phyloP scores from a whole-genome alignment of 2,113 vertebrate species.

The Gymnarchus niloticus region DNA sequence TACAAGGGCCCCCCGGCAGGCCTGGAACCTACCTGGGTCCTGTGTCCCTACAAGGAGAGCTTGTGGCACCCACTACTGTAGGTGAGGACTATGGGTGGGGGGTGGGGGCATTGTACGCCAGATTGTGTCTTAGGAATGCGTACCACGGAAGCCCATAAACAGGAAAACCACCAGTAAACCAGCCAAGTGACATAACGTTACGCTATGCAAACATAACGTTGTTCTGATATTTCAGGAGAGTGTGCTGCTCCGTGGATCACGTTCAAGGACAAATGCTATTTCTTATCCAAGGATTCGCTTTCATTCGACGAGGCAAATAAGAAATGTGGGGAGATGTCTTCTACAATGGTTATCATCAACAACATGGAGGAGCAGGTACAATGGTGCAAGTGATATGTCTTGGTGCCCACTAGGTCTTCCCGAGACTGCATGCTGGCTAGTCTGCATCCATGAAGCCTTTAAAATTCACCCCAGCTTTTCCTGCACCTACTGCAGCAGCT shows the following conservation, averaged over 20 bases:
- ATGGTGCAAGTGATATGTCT: neutral
- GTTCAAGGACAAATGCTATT: constrained; percentile 83
- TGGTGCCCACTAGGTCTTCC: neutral
- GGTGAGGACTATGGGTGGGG: constrained; percentile 40
- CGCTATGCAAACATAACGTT: neutral
- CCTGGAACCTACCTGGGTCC: constrained; percentile 52
- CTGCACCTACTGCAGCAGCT: neutral
- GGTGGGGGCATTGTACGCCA: neutral
- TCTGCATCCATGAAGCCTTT: too few species aligned
- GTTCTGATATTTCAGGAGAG: constrained; percentile 51
- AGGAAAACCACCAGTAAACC: neutral
- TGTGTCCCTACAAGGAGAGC: constrained; percentile 65
- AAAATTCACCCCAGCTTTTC: neutral
- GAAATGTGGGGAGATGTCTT: constrained; percentile 67
- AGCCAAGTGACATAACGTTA: neutral
- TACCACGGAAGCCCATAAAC: neutral
- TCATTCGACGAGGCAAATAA: constrained; percentile 76
- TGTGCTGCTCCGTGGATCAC: constrained; percentile 77
- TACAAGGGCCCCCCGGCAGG: constrained; percentile 46
- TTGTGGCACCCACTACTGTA: constrained; percentile 41
- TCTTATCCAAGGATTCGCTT: constrained; percentile 74
- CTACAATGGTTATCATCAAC: constrained; percentile 76
- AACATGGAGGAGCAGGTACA: constrained; percentile 84
- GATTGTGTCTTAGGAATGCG: neutral
- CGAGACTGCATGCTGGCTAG: neutral